These are phyloP conservation scores for Gryllus bimaculatus DNA, from an alignment of 1,140 invertebrate genomes.

Conservation along the genomic window DNA sequence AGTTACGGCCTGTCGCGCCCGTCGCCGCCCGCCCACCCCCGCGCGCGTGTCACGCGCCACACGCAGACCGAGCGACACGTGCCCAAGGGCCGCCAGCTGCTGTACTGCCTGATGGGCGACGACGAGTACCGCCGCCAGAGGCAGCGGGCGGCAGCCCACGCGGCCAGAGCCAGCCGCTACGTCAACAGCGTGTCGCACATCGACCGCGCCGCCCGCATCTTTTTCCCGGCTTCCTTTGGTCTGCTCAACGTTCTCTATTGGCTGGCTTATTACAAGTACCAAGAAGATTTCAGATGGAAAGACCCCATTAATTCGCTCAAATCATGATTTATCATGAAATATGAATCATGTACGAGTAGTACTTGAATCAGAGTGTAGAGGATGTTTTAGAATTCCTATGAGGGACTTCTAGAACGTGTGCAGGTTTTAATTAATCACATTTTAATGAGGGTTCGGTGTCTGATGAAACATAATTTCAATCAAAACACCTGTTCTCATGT, in stretches of 20 bases:
- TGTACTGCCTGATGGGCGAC: slow-evolving; percentile 70
- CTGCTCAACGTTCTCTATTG: slow-evolving; percentile 82
- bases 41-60: slow-evolving; percentile 43
- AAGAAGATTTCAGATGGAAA: slow-evolving; percentile 40
- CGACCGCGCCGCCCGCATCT: slow-evolving; percentile 69
- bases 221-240: slow-evolving; percentile 80
- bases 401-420: too few relatives aligned
- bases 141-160: slow-evolving; percentile 46
- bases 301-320: slow-evolving; percentile 8
- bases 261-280: slow-evolving; percentile 64
- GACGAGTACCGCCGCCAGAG: slow-evolving; percentile 63
- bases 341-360: too few relatives aligned
- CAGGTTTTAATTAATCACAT: too few relatives aligned
- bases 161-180: slow-evolving; percentile 37
- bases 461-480: too few relatives aligned
- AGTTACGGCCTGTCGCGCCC: slow-evolving; percentile 29
- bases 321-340: background rate
- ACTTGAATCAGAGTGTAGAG: too few relatives aligned
- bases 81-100: slow-evolving; percentile 63
- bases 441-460: too few relatives aligned
- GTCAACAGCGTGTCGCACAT: slow-evolving; percentile 83
- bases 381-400: too few relatives aligned
- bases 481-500: too few relatives aligned
- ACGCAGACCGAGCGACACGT: slow-evolving; percentile 68
- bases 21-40: slow-evolving; percentile 9